Evolutionary conservation across 1,140 invertebrate species (phyloP), one percentile per base, ranked within the genome.

Genomic region (Solenopsis invicta): DNA sequence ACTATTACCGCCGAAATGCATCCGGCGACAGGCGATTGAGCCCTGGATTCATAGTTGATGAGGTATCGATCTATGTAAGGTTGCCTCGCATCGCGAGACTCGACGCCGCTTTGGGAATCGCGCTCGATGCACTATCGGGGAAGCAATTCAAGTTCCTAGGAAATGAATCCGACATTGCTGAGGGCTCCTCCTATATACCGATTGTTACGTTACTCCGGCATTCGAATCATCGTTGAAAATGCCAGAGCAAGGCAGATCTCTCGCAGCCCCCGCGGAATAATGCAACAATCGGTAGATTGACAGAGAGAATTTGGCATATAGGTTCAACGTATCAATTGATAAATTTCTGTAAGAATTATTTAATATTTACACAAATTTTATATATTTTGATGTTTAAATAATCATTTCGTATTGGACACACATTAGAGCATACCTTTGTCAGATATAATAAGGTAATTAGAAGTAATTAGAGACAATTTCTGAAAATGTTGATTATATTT

Each of bases 51-150:
- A 67, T 59, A 74, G 67, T 41, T 77, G 66, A 87, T 85, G 78
- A 88, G 74, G 29, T 87, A 87, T 89, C 85, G 89, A 90, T 84
- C 84, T 62, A 85, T 24, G 21, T 90, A 81, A 82, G 88, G 59
- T 37, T 67, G 37, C 37, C 45, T 18, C n/a, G 59, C 50, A 37
- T 69, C 41, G 52, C 37, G 54, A 74, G 69, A 29, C 64, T 61
- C 45, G 76, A 82, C 52, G 41, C 21, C 61, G 71, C 74, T 84
- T 59, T 72, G 52, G 69, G 71, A 29, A 54, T 12, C 62, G 48
- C n/a, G 45, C 52, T 13, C 13, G 75, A 34, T 34, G 64, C 34
- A 69, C 21, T 74, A 59, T 64, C 59, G 75, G 61, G 75, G 62
- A 88, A 88, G 69, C 69, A 88, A 89, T 89, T 37, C 54, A 78